Evolutionary conservation across 2,888 invertebrate genomes (phyloP).

Genomic region (Lochmaea crataegi): DNA sequence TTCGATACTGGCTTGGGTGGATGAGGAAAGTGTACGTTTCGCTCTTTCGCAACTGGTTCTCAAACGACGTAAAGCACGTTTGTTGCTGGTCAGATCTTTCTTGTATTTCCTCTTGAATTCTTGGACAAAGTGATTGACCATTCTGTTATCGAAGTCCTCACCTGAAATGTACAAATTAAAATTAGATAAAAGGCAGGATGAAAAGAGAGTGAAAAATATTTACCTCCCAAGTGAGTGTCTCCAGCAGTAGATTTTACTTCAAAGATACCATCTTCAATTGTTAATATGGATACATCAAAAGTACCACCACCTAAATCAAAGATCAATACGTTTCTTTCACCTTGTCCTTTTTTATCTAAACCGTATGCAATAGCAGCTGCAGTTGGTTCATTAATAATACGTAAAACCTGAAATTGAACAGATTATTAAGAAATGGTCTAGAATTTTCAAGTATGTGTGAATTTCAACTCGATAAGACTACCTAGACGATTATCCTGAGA

Average conservation of each 20-base stretch:
- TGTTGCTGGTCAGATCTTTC: constrained; percentile 88
- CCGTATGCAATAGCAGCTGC: constrained; percentile 94
- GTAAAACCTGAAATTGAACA: constrained; percentile 75
- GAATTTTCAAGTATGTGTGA: no score
- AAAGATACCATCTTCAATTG: constrained; percentile 94
- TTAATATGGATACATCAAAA: constrained; percentile 94
- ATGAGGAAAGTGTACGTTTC: constrained; percentile 87
- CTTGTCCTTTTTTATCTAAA: constrained; percentile 83
- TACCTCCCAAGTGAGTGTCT: constrained; percentile 89
- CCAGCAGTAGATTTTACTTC: constrained; percentile 97
- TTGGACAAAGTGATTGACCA: constrained; percentile 89
- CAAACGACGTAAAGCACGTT: constrained; percentile 89
- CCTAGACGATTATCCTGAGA: no score
- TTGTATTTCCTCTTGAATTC: constrained; percentile 95
- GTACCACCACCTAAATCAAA: constrained; percentile 90
- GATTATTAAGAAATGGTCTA: neutral
- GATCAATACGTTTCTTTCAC: constrained; percentile 85
- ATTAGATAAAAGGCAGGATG: neutral
- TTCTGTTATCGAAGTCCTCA: constrained; percentile 92
- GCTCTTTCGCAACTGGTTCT: constrained; percentile 89
- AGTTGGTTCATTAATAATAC: constrained; percentile 94
- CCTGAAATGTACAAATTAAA: constrained; percentile 56
- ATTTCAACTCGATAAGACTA: no score
- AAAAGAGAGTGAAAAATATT: neutral
- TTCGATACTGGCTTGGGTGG: constrained; percentile 92